Base-by-base conservation (phyloP, 1,140 invertebrate species). In the Apocrypta bakeri region DNA sequence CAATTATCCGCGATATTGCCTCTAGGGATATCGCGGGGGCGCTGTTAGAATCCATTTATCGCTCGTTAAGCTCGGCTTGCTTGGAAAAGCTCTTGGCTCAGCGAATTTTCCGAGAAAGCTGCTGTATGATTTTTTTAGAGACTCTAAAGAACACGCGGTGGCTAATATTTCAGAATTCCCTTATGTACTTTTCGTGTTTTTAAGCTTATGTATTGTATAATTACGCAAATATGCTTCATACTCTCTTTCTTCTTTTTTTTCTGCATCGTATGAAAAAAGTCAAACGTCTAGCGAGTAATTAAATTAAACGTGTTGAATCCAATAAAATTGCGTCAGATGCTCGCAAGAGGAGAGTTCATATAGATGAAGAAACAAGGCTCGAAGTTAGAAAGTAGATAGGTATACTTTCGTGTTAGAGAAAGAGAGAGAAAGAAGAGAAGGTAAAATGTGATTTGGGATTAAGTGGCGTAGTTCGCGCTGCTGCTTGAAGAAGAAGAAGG, bases 41-140 rank as follows among this genome's bases (percentile, higher is more conserved):
- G 66, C 74, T 27, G 75, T 83, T 83, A 73, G 81, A 78, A 83
- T 83, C 66, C 74, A 73, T 78, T 83, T 83, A 78, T 78, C 81
- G 81, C 81, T 83, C 81, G 75, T 83, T 83, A 83, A 71, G 75
- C 73, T 33, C 80, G 8, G 72, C 72, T 83, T 72, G 61, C 17
- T 71, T 17, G 61, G 71, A 61, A 81, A 73, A 29, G 42, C 37
- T 56, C 17, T 14, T 14, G 4, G 48, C 48, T n/a, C 48, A 61
- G 42, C 25, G 68, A 72, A 79, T 72, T 72, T 69, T 29, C 64
- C 25, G 8, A n/a, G 56, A 61, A 61, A 3, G 2, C 17, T 61
- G 12, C 56, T 14, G 56, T n/a, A 14, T 14, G n/a, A n/a, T 61
- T 61, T 61, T n/a, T 61, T 21, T 61, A n/a, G 56, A n/a, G 56